Base-by-base conservation (phyloP, 2,888 invertebrate species). In the Hyles lineata region DNA sequence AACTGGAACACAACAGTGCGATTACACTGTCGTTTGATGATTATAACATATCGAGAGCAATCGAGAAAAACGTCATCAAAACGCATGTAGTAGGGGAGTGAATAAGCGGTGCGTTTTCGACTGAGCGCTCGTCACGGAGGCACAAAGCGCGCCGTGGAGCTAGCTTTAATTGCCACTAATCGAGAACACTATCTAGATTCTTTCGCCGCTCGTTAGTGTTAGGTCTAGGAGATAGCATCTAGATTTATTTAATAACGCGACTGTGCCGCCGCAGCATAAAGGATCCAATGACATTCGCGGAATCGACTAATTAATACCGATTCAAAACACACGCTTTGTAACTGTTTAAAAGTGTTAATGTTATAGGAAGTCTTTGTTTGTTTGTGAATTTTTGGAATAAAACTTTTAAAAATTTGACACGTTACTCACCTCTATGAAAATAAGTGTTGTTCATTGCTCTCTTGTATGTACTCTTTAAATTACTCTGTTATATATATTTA, bases 101-200 rank as follows among this genome's bases (percentile, higher is more conserved):
- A n/a, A 70, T 60, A 60, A 79, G 72, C 78, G 76, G 80, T 82
- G 81, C 79, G 80, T 85, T 85, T 82, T 67, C 80, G 80, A 81
- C 80, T 79, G 73, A 77, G 75, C 76, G 73, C 75, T 79, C 84
- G 78, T 86, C 85, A 84, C 83, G 86, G 82, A 77, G 78, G 72
- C 83, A 83, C 88, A 88, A 88, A 89, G 67, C 67, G 63, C 43
- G 67, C 67, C 67, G 67, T 67, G 43, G 87, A 83, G 79, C 83
- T 73, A 73, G 78, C 76, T 86, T 87, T 91, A 91, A 91, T 91
- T 90, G 85, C 87, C 77, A 73, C 81, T 87, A 88, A 91, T 90
- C 89, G 81, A 72, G 81, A 83, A 85, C 87, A 86, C 87, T 88
- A 91, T 91, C 90, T 87, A 83, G 87, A 90, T 89, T 88, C 85